Percentiles rank a stretch among this genome's conserved stretches.
Conservation (phyloP, 2,888 invertebrate genomes). For the Schizaphis graminum region DNA sequence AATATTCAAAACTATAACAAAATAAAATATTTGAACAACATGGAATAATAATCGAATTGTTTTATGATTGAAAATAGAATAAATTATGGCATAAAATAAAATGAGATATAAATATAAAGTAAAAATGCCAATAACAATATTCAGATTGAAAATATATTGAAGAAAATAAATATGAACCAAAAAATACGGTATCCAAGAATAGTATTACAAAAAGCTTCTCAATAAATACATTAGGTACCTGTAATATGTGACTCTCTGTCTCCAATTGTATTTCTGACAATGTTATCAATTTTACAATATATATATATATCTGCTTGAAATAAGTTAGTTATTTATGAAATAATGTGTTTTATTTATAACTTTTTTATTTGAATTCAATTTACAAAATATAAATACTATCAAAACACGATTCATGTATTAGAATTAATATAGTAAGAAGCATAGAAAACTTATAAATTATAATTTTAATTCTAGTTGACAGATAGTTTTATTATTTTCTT, state of each 20-base stretch:
- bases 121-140: constrained; percentile 4
- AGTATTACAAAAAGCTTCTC: not conserved
- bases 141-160: constrained; percentile 1
- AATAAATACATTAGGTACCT: not conserved
- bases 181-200: not conserved
- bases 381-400: not conserved
- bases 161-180: not conserved
- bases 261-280: constrained; percentile 9
- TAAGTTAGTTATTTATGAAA: not conserved
- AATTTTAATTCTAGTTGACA: not conserved
- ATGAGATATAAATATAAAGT: not conserved
- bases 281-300: not conserved
- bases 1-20: not conserved
- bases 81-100: not conserved
- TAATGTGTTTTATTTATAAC: not conserved
- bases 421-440: not conserved
- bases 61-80: constrained; percentile 12
- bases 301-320: not conserved
- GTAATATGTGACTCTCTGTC: not conserved
- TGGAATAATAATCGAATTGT: not conserved
- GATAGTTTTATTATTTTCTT: not conserved
- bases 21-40: not conserved
- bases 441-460: not conserved
- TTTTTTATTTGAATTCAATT: not conserved
- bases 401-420: not conserved